Percentiles rank a stretch among this genome's conserved stretches.
phyloP scores from a whole-genome alignment of 1,140 invertebrate genomes.

The Hycleus cichorii region DNA sequence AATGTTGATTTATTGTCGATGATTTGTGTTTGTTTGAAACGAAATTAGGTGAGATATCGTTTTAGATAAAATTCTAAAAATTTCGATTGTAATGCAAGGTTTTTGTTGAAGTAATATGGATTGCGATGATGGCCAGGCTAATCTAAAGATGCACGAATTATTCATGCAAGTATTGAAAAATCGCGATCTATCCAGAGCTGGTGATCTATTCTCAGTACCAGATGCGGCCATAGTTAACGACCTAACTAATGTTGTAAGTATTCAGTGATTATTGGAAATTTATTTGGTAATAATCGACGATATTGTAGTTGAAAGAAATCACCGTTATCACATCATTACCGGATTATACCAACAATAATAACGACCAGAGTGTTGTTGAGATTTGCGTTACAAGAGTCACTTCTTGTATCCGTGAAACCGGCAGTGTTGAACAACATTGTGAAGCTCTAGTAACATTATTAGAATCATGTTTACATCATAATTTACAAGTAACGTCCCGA shows the following conservation, averaged over 20 bases:
- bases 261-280: conserved; percentile 10
- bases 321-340: conserved; percentile 69
- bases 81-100: too few species aligned
- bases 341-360: conserved; percentile 77
- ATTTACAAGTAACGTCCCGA: conserved; percentile 67
- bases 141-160: conserved; percentile 71
- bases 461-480: conserved; percentile 81
- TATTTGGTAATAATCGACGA: conserved; percentile 24
- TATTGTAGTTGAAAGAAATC: conserved; percentile 58
- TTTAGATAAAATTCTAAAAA: too few species aligned
- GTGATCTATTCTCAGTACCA: conserved; percentile 82
- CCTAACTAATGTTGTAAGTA: conserved; percentile 70
- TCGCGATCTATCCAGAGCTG: conserved; percentile 81
- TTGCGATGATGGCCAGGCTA: too few species aligned
- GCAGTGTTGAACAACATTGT: conserved; percentile 78
- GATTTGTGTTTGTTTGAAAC: too few species aligned
- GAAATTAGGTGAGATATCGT: too few species aligned
- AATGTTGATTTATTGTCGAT: too few species aligned
- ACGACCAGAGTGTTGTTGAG: conserved; percentile 90
- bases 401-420: conserved; percentile 83
- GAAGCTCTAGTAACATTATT: conserved; percentile 72
- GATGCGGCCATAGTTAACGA: conserved; percentile 81
- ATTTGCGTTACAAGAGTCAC: conserved; percentile 85
- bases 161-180: conserved; percentile 80
- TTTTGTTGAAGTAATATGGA: too few species aligned